A percentile compares a stretch with the other conserved stretches of the same genome.
Conservation (phyloP, 1,140 invertebrate genomes). For the Pachypsylla venusta region DNA sequence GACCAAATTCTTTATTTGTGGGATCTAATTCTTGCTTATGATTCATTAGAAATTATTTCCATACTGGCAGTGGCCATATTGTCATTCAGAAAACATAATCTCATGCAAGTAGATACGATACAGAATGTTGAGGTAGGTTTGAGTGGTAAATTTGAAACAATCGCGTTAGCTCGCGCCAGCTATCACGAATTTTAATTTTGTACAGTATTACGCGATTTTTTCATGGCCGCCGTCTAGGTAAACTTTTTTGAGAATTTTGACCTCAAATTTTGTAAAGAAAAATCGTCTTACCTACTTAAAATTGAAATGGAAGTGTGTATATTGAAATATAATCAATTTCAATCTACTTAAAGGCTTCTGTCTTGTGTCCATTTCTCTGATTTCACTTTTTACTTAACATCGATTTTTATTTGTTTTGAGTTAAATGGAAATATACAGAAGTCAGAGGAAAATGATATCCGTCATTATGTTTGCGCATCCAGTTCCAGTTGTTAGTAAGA, state of each 20-base stretch:
- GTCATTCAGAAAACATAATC: conserved; percentile 80
- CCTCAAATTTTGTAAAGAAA: not conserved
- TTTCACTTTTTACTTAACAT: too few species aligned
- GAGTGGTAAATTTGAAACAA: not conserved
- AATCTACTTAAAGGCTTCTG: not conserved
- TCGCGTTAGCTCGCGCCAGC: conserved; percentile 3
- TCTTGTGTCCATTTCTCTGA: too few species aligned
- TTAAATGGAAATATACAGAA: too few species aligned
- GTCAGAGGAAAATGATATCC: too few species aligned
- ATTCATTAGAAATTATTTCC: conserved; percentile 76
- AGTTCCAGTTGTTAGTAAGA: too few species aligned
- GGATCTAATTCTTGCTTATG: conserved; percentile 82
- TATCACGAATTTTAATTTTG: not conserved
- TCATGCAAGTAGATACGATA: conserved; percentile 73
- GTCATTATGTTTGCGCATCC: too few species aligned
- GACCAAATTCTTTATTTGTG: conserved; percentile 82
- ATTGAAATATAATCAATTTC: conserved; percentile 1
- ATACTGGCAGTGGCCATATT: conserved; percentile 75
- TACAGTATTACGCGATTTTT: not conserved
- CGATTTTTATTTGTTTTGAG: too few species aligned
- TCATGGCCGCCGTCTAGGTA: not conserved
- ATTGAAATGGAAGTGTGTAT: conserved; percentile 1
- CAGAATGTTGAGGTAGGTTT: conserved; percentile 58
- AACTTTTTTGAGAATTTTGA: not conserved
- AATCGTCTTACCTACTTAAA: not conserved